Evolutionary conservation across 2,797 vertebrate genomes (phyloP).

Genomic region (Melanotaenia pygmaea): DNA sequence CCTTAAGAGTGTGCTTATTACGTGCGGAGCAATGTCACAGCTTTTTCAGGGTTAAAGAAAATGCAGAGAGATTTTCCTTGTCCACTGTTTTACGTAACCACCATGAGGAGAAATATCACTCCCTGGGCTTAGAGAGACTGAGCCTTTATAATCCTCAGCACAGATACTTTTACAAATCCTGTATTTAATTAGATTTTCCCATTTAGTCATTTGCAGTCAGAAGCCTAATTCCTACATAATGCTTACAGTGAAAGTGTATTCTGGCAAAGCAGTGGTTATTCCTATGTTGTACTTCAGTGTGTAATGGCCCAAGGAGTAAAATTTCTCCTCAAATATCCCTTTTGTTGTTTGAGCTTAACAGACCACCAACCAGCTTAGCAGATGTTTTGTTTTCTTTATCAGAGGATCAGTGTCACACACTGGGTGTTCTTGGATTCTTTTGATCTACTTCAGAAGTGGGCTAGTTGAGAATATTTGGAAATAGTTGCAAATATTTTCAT

Average conservation of each 20-base stretch:
- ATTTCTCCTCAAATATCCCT: slow-evolving; percentile 54
- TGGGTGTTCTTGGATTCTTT: neutral
- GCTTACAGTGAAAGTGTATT: slow-evolving; percentile 65
- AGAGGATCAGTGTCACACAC: slow-evolving; percentile 32
- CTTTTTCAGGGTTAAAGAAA: slow-evolving; percentile 7
- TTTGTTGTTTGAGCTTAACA: slow-evolving; percentile 37
- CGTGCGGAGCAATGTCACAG: neutral
- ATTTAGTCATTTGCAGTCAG: slow-evolving; percentile 76
- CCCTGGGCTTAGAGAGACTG: slow-evolving; percentile 71
- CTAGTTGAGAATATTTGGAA: slow-evolving; percentile 2
- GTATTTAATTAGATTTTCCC: slow-evolving; percentile 83
- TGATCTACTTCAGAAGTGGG: neutral
- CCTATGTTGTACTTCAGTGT: slow-evolving; percentile 64
- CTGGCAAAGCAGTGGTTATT: slow-evolving; percentile 50
- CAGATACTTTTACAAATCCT: slow-evolving; percentile 83
- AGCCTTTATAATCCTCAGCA: slow-evolving; percentile 81
- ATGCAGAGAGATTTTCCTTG: slow-evolving; percentile 45
- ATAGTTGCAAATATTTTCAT: neutral
- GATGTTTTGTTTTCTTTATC: slow-evolving; percentile 44
- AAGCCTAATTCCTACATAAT: slow-evolving; percentile 77
- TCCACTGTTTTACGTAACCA: slow-evolving; percentile 69
- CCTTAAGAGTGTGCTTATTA: too few relatives aligned
- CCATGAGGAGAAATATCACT: slow-evolving; percentile 67
- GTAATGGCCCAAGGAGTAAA: slow-evolving; percentile 65
- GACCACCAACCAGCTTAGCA: slow-evolving; percentile 27